Evolutionary conservation across 2,113 vertebrate genomes (phyloP).

Genomic region (Jaculus jaculus): DNA sequence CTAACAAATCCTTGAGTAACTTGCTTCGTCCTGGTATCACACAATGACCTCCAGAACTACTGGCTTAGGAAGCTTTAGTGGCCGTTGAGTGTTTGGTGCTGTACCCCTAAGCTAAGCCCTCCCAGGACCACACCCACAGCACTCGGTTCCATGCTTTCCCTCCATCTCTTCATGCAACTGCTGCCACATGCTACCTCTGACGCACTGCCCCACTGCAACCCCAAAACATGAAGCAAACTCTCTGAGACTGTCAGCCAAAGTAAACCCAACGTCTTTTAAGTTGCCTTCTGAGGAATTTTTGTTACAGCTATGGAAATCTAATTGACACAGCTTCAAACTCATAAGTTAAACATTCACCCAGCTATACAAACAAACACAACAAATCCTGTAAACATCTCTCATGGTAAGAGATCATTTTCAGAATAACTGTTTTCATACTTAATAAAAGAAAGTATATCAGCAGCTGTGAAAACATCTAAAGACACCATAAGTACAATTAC

Average conservation of each 20-base stretch:
- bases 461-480: constrained; percentile 5
- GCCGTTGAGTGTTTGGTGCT: no score
- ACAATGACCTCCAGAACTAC: no score
- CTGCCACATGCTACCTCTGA: background rate
- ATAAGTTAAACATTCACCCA: constrained; percentile 4
- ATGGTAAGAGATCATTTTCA: no score
- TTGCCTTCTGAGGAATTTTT: background rate
- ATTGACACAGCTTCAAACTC: background rate
- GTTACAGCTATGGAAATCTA: background rate
- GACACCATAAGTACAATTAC: constrained; percentile 17
- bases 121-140: no score
- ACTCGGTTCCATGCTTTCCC: background rate
- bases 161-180: no score
- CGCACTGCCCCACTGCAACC: background rate
- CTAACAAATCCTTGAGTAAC: no score
- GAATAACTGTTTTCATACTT: background rate
- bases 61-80: no score
- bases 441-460: constrained; percentile 29
- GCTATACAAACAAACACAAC: background rate
- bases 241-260: background rate
- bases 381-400: background rate
- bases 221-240: background rate
- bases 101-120: no score
- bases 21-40: no score
- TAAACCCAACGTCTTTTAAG: background rate